Conservation (phyloP, 2,797 vertebrate species). For the Clarias laeviceps region DNA sequence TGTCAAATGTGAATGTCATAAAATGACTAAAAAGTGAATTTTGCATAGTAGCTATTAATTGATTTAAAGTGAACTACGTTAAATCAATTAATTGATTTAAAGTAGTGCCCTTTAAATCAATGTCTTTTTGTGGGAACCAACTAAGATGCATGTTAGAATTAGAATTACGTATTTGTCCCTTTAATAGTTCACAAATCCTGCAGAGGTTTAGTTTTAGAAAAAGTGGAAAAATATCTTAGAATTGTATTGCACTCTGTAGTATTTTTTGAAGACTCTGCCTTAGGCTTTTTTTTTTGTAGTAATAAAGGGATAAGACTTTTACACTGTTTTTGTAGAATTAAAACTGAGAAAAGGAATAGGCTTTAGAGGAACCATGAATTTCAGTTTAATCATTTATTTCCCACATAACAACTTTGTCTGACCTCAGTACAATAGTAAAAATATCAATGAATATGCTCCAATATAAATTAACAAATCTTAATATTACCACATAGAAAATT, state of each 20-base stretch:
- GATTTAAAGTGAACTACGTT: too few species aligned
- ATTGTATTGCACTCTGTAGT: not conserved
- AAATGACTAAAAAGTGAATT: too few species aligned
- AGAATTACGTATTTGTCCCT: not conserved
- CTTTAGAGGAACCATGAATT: not conserved
- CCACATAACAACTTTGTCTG: slow-evolving; percentile 29
- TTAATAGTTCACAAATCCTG: slow-evolving; percentile 1
- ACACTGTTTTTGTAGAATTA: not conserved
- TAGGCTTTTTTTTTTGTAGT: not conserved
- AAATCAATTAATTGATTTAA: too few species aligned
- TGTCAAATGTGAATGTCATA: too few species aligned
- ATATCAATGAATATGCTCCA: not conserved
- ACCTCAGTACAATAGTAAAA: not conserved
- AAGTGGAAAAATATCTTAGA: not conserved
- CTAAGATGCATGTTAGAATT: not conserved
- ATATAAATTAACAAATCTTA: not conserved
- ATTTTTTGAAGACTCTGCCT: slow-evolving; percentile 4
- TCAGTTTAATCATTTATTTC: slow-evolving; percentile 5
- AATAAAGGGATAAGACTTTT: slow-evolving; percentile 19
- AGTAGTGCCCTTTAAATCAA: not conserved
- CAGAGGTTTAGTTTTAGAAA: slow-evolving; percentile 21
- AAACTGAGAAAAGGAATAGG: not conserved
- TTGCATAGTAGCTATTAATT: too few species aligned
- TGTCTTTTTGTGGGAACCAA: not conserved
- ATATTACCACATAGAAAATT: not conserved